Conservation (phyloP, 92 coral and sea anemone genomes). For the Phenganax subtilis region DNA sequence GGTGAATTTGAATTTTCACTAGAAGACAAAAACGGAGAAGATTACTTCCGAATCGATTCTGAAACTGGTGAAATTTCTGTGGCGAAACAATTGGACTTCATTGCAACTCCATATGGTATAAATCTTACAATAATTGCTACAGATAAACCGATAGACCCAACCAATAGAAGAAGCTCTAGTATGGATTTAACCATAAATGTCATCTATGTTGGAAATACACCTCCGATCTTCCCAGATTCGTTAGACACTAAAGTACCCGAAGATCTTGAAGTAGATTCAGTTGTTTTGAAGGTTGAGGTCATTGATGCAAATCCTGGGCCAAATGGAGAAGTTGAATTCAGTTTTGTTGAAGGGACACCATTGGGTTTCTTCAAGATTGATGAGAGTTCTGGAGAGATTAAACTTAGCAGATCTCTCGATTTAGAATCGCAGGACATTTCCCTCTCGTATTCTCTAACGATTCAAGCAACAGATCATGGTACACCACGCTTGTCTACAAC, state of each 20-base stretch:
- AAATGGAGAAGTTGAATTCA: constrained; percentile 58
- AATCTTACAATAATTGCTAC: constrained; percentile 54
- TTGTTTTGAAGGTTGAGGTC: constrained; percentile 69
- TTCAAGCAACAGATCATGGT: constrained; percentile 74
- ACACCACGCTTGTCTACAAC: constrained; percentile 50
- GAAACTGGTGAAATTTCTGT: constrained; percentile 59
- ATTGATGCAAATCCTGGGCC: constrained; percentile 69
- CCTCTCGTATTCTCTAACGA: constrained; percentile 49
- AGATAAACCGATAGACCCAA: constrained; percentile 55
- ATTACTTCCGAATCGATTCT: constrained; percentile 55
- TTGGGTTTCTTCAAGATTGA: constrained; percentile 69
- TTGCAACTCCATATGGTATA: constrained; percentile 47
- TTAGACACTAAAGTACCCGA: constrained; percentile 67
- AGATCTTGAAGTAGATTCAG: constrained; percentile 57
- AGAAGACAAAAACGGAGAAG: constrained; percentile 56
- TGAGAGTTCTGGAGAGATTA: constrained; percentile 60
- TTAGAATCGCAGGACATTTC: constrained; percentile 55
- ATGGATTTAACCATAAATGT: constrained; percentile 55
- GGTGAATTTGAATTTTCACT: constrained; percentile 44
- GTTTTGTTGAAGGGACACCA: constrained; percentile 65
- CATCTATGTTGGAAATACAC: constrained; percentile 68
- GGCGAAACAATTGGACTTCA: constrained; percentile 61
- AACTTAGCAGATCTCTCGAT: constrained; percentile 57
- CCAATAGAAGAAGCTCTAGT: constrained; percentile 66
- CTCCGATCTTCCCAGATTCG: constrained; percentile 56